A percentile compares a stretch with the other conserved stretches of the same genome.
These are phyloP conservation scores for Semibalanus balanoides DNA, from an alignment of 1,140 invertebrate genomes.

Conservation along the genomic window DNA sequence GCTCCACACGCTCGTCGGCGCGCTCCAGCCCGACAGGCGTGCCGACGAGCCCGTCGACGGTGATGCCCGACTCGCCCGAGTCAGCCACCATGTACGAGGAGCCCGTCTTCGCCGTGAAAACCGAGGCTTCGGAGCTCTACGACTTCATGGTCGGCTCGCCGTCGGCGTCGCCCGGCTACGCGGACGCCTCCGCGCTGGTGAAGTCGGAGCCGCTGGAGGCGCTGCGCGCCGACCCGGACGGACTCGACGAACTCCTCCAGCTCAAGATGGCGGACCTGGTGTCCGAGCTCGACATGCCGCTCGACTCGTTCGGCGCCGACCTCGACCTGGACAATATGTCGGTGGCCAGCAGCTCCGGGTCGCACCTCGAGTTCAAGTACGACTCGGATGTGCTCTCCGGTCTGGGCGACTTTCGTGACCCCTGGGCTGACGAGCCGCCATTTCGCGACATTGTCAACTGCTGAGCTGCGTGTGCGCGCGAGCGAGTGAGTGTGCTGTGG, in stretches of 20 bases:
- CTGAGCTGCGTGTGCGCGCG: neutral
- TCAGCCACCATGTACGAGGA: slow-evolving; percentile 63
- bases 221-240: neutral
- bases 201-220: neutral
- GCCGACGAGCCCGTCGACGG: slow-evolving; percentile 55
- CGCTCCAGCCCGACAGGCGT: slow-evolving; percentile 35
- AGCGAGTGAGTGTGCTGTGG: neutral
- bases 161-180: neutral
- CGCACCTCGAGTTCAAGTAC: neutral
- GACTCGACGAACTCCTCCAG: neutral
- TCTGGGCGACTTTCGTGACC: neutral
- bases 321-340: neutral
- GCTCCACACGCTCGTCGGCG: neutral
- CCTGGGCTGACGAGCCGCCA: neutral
- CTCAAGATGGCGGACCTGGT: neutral
- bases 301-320: neutral
- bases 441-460: neutral
- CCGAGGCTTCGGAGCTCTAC: neutral
- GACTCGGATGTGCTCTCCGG: neutral
- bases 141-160: neutral
- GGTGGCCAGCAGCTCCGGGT: neutral
- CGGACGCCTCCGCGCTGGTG: neutral
- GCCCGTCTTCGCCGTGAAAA: neutral
- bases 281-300: neutral
- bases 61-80: slow-evolving; percentile 62